These are phyloP conservation scores for Nothura maculosa DNA, from an alignment of 2,797 vertebrate genomes.

Conservation along the genomic window DNA sequence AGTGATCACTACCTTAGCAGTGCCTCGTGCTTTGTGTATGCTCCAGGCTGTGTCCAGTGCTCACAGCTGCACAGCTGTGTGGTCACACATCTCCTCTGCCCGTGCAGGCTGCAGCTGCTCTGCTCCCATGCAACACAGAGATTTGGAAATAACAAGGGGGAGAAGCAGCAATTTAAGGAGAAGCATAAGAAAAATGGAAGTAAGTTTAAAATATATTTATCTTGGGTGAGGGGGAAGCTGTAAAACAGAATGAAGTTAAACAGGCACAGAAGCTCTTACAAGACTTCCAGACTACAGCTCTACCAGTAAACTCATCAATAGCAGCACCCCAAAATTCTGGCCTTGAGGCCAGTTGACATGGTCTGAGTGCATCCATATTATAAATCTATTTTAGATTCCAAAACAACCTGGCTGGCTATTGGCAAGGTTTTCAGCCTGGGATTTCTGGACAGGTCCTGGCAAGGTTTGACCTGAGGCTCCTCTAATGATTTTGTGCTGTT, in stretches of 20 bases:
- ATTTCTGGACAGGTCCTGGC: neutral
- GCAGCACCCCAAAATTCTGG: neutral
- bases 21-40: neutral
- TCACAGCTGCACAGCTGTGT: neutral
- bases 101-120: neutral
- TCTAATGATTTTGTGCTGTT: neutral
- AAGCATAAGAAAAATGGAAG: neutral
- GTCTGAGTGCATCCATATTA: neutral
- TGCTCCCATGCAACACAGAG: neutral
- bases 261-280: neutral
- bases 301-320: neutral
- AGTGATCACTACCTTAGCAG: neutral
- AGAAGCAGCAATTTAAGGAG: neutral
- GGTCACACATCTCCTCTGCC: fast-evolving
- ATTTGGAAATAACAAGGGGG: fast-evolving
- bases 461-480: neutral
- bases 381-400: neutral
- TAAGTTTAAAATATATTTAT: neutral
- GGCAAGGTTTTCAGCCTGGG: neutral
- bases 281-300: neutral
- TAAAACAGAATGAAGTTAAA: neutral
- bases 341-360: neutral
- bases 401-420: neutral
- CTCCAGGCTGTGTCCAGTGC: fast-evolving
- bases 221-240: neutral